phyloP scores from a whole-genome alignment of 1,140 invertebrate genomes.

The Metaphire vulgaris region DNA sequence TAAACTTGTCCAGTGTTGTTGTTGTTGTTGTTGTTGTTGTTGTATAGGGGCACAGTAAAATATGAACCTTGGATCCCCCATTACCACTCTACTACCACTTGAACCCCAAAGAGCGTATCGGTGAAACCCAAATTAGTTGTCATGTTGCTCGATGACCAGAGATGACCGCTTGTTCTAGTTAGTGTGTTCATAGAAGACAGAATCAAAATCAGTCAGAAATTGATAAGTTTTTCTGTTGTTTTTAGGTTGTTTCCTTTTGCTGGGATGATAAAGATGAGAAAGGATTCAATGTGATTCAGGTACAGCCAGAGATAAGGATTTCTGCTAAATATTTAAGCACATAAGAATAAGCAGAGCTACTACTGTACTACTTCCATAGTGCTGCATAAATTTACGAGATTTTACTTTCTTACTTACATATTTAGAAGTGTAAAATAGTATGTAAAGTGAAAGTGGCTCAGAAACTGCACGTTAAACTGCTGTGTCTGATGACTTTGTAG shows the following conservation, averaged over 20 bases:
- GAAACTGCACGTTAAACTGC: conserved; percentile 7
- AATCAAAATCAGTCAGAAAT: background rate
- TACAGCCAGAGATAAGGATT: background rate
- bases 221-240: conserved; percentile 4
- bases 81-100: no score
- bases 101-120: no score
- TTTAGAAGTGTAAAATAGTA: background rate
- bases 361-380: background rate
- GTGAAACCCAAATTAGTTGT: no score
- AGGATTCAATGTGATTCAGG: conserved; percentile 27
- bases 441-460: background rate
- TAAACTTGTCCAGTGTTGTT: no score
- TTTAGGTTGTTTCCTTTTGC: conserved; percentile 22
- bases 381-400: conserved; percentile 8
- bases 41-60: no score
- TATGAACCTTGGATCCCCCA: no score
- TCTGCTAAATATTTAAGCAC: no score
- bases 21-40: no score
- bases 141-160: background rate
- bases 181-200: background rate
- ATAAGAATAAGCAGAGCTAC: no score
- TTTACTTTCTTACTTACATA: background rate
- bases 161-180: background rate
- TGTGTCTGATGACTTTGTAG: conserved; percentile 32
- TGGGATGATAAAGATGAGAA: conserved; percentile 21